A percentile compares a stretch with the other conserved stretches of the same genome.
Conservation (phyloP, 2,113 vertebrate genomes). For the Stomatorhinus ivindoensis region DNA sequence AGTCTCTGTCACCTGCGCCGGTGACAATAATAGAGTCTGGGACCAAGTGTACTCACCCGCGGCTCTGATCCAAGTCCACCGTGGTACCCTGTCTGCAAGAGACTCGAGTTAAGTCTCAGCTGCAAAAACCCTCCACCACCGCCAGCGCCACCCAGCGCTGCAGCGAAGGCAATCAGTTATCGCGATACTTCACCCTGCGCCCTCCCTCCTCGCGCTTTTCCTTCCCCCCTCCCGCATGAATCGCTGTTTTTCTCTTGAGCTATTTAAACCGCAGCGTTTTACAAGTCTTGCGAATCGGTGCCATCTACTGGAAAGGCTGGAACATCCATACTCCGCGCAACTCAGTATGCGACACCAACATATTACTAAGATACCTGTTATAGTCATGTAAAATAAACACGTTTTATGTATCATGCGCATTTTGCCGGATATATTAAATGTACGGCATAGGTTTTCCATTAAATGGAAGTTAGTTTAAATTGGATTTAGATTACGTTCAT, state of each 20-base stretch:
- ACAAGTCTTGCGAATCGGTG: background rate
- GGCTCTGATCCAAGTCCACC: background rate
- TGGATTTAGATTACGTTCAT: background rate
- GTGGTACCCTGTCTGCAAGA: background rate
- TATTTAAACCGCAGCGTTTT: background rate
- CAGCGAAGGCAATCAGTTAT: background rate
- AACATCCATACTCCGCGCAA: background rate
- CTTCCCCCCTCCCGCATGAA: background rate
- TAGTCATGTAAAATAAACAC: background rate
- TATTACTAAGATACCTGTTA: background rate
- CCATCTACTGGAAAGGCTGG: background rate
- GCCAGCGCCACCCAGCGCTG: background rate
- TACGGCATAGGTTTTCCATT: background rate
- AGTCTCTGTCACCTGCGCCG: background rate
- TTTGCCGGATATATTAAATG: background rate
- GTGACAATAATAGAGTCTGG: background rate
- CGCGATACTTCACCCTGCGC: background rate
- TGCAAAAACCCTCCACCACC: background rate
- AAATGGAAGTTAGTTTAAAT: background rate
- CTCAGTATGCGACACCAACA: background rate
- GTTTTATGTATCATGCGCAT: background rate
- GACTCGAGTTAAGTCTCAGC: background rate
- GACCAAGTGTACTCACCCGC: background rate
- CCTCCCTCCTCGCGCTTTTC: background rate
- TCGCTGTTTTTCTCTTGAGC: background rate